phyloP scores from a whole-genome alignment of 2,888 invertebrate species.

The Stegana nigrithorax region DNA sequence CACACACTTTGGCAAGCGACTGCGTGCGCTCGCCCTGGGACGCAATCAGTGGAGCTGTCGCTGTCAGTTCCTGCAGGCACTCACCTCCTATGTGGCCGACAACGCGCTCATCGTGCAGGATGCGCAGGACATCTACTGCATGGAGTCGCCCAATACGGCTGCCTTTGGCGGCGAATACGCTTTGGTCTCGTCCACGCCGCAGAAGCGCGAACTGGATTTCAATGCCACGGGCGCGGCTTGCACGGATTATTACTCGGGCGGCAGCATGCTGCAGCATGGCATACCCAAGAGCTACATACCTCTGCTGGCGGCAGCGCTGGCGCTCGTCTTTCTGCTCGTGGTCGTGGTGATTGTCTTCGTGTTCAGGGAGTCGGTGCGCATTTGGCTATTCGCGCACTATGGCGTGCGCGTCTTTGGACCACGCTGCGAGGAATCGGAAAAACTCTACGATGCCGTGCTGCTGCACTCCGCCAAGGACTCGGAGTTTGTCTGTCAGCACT shows the following conservation, averaged over 20 bases:
- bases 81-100: slow-evolving; percentile 85
- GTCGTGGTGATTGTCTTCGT: slow-evolving; percentile 83
- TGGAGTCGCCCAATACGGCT: slow-evolving; percentile 69
- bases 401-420: slow-evolving; percentile 84
- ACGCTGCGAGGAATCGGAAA: slow-evolving; percentile 84
- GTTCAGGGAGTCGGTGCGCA: slow-evolving; percentile 85
- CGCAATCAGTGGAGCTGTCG: slow-evolving; percentile 92
- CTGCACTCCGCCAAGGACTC: slow-evolving; percentile 94
- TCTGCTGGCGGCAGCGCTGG: slow-evolving; percentile 83
- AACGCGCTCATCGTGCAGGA: slow-evolving; percentile 85
- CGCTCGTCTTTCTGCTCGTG: slow-evolving; percentile 80
- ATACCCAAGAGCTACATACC: slow-evolving; percentile 85
- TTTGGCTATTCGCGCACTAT: slow-evolving; percentile 89
- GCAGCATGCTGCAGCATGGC: slow-evolving; percentile 81
- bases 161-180: slow-evolving; percentile 34
- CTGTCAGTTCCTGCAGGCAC: slow-evolving; percentile 88
- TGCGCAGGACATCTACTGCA: slow-evolving; percentile 84
- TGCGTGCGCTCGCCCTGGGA: slow-evolving; percentile 73
- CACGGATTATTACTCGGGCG: slow-evolving; percentile 87
- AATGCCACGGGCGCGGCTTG: slow-evolving; percentile 82
- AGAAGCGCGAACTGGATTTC: slow-evolving; percentile 81
- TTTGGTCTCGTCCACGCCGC: slow-evolving; percentile 55
- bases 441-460: slow-evolving; percentile 91
- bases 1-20: slow-evolving; percentile 60
- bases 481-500: slow-evolving; percentile 85